These are phyloP conservation scores for Chrysodeixis includens DNA, from an alignment of 2,888 invertebrate species.

Conservation along the genomic window DNA sequence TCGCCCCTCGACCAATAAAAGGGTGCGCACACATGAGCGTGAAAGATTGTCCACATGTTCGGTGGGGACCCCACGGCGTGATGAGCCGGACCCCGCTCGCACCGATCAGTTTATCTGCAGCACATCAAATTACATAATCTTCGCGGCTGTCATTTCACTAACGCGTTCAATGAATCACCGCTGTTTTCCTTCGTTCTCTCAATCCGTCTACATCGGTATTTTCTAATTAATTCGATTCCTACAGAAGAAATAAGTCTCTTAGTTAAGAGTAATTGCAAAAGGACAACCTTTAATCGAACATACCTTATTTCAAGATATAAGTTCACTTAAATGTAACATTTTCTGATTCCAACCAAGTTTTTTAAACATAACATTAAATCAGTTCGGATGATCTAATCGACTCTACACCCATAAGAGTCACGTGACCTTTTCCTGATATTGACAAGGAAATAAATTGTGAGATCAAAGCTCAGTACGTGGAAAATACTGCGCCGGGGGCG, in stretches of 20 bases:
- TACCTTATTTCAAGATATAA: too few species aligned
- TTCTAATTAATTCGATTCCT: neutral
- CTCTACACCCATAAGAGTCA: constrained; percentile 69
- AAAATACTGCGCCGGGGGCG: constrained; percentile 75
- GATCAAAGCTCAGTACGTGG: constrained; percentile 80
- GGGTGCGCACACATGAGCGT: constrained; percentile 89
- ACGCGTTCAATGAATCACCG: constrained; percentile 80
- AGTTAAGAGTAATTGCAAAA: neutral
- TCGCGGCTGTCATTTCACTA: constrained; percentile 80
- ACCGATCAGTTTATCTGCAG: constrained; percentile 78
- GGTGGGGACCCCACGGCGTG: constrained; percentile 72
- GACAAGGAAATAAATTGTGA: constrained; percentile 87
- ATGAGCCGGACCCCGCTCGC: constrained; percentile 67
- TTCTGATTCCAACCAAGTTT: constrained; percentile 15
- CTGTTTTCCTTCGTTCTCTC: constrained; percentile 39
- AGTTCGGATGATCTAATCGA: constrained; percentile 70
- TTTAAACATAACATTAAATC: constrained; percentile 54
- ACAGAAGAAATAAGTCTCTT: too few species aligned
- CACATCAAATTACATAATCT: constrained; percentile 80
- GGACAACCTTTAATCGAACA: neutral
- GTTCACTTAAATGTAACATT: neutral
- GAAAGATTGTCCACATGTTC: constrained; percentile 90
- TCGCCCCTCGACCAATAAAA: constrained; percentile 81
- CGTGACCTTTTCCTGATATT: constrained; percentile 87
- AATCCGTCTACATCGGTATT: constrained; percentile 18